phyloP scores from a whole-genome alignment of 2,797 vertebrate genomes.

The Falco berigora region DNA sequence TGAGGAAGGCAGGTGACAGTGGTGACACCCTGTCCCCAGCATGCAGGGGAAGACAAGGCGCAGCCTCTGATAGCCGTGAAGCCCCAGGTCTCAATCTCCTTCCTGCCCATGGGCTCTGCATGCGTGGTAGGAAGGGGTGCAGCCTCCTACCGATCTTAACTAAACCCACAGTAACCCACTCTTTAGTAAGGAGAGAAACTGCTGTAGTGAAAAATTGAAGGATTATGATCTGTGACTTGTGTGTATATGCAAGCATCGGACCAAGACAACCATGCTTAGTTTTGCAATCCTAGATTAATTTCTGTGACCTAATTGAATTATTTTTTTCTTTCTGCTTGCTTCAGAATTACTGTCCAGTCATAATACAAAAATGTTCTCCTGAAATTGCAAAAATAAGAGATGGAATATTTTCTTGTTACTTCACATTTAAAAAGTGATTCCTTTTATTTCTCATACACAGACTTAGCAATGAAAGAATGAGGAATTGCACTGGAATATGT shows the following conservation, averaged over 20 bases:
- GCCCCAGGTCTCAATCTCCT: not conserved
- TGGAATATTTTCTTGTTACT: not conserved
- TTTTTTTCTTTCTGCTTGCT: not conserved
- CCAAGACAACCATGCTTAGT: not conserved
- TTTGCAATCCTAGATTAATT: not conserved
- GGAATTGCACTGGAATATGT: not conserved
- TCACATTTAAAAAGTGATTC: not conserved
- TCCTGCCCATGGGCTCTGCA: not conserved
- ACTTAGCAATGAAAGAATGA: not conserved
- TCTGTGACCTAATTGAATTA: not conserved
- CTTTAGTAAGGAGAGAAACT: not conserved
- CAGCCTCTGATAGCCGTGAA: not conserved
- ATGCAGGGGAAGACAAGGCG: accelerated
- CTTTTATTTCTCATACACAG: not conserved
- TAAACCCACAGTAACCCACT: not conserved
- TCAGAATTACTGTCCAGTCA: not conserved
- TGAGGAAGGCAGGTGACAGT: not conserved
- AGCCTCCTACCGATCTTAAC: not conserved
- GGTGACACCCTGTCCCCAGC: accelerated
- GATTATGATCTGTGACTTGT: not conserved
- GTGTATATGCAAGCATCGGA: not conserved
- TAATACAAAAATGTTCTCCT: not conserved
- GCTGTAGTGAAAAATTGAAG: constrained; percentile 4
- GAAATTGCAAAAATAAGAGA: not conserved
- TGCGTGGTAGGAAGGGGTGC: not conserved